phyloP scores from a whole-genome alignment of 2,888 invertebrate species.

The Stomorhina lunata region DNA sequence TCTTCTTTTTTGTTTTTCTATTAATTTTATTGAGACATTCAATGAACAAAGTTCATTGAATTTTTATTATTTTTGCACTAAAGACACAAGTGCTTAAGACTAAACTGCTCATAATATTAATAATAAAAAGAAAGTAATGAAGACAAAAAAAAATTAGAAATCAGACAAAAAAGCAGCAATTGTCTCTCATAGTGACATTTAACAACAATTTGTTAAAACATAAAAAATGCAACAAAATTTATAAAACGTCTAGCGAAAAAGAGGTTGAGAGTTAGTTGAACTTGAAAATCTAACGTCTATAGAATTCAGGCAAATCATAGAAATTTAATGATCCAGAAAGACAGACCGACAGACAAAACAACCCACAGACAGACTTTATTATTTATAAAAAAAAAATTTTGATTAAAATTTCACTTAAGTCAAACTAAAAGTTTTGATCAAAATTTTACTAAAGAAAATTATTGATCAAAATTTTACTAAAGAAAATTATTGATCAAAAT shows the following conservation, averaged over 20 bases:
- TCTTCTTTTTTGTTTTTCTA: background rate
- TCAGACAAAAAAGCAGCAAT: conserved; percentile 28
- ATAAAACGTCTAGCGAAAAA: background rate
- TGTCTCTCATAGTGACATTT: conserved; percentile 21
- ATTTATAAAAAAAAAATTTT: no score
- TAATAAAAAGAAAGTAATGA: background rate
- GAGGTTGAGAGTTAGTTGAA: conserved; percentile 44
- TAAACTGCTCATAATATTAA: conserved; percentile 31
- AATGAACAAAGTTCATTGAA: conserved; percentile 52
- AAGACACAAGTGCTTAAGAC: conserved; percentile 22
- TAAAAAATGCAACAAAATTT: conserved; percentile 14
- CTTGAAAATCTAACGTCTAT: conserved; percentile 37
- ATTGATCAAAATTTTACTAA: no score
- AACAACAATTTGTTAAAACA: background rate
- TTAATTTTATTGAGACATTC: conserved; percentile 39
- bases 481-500: no score
- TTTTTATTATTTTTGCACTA: conserved; percentile 28
- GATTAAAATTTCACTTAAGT: no score
- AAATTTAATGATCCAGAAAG: no score
- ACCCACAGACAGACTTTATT: no score
- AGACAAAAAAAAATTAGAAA: no score
- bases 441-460: no score
- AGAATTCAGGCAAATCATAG: no score
- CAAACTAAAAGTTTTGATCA: no score
- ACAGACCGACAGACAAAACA: no score